Base-by-base conservation (phyloP, 2,888 invertebrate genomes). In the Melieria crassipennis region DNA sequence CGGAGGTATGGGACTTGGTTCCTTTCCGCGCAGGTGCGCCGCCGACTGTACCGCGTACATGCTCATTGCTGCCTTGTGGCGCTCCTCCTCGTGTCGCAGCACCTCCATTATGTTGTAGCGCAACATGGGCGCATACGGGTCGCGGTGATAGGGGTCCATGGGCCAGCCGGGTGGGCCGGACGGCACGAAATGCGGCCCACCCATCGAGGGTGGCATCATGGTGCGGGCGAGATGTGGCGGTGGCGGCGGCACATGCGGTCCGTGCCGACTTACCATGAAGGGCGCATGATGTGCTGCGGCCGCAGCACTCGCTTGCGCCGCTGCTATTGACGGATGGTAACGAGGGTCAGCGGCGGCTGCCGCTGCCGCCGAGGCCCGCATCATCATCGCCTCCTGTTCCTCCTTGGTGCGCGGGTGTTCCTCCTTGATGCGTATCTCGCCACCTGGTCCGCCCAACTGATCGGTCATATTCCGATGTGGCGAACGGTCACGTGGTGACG, bases 101-200 rank as follows among this genome's bases (percentile, higher is more conserved):
- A 93, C 93, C 79, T 94, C 93, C 88, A 94, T 91, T 48, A 94
- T 88, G 84, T 93, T 93, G 85, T 93, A 94, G 69, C 93, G 90
- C 85, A 92, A 88, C 76, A 94, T 89, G 56, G 92, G 91, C 13
- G 78, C 79, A 85, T 92, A 93, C 47, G 90, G 88, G 81, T 89
- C 89, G 67, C 92, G 89, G 67, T 92, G 89, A 87, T 92, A 93
- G 10, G 92, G 91, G 85, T 92, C 92, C 73, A 86, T 82, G 43
- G 83, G 78, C 91, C 91, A 90, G 16, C 84, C 82, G 47, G 87
- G 86, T 9, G 90, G 89, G 1, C 89, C 89, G 78, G 90, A 89
- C 62, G 90, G 88, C 64, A 89, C 89, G 69, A 90, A 89, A 78
- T 91, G 91, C 42, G 86, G 85, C 9, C 85, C 86, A 4, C 86